Evolutionary conservation across 1,140 invertebrate species (phyloP).

Genomic region (Gonatopus flavifemur): DNA sequence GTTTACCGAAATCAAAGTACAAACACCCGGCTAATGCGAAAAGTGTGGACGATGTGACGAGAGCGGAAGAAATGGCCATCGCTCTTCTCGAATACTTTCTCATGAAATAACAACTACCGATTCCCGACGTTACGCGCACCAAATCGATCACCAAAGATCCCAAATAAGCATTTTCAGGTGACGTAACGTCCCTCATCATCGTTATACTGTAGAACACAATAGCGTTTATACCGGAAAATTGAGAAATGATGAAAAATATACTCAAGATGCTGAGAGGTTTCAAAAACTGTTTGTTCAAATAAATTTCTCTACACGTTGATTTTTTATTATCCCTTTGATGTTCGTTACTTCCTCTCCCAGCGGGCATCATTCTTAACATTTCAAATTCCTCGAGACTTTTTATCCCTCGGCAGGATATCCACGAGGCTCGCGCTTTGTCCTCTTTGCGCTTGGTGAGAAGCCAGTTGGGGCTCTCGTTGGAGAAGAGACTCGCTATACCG

Average conservation of each 20-base stretch:
- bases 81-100: slow-evolving; percentile 63
- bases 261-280: slow-evolving; percentile 66
- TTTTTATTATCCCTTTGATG: no score
- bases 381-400: slow-evolving; percentile 26
- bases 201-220: slow-evolving; percentile 74
- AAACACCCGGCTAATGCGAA: slow-evolving; percentile 51
- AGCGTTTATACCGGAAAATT: slow-evolving; percentile 69
- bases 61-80: slow-evolving; percentile 61
- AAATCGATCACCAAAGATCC: slow-evolving; percentile 69
- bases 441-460: slow-evolving; percentile 60
- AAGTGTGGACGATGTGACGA: slow-evolving; percentile 60
- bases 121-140: slow-evolving; percentile 66
- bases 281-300: slow-evolving; percentile 52
- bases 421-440: slow-evolving; percentile 57
- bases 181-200: slow-evolving; percentile 62
- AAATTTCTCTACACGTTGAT: no score
- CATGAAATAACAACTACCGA: slow-evolving; percentile 62
- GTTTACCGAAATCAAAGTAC: slow-evolving; percentile 39
- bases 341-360: slow-evolving; percentile 33
- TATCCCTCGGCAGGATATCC: slow-evolving; percentile 30
- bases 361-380: slow-evolving; percentile 3
- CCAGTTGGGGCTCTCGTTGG: slow-evolving; percentile 76
- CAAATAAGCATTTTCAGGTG: slow-evolving; percentile 60
- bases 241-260: slow-evolving; percentile 63
- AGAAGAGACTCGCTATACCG: slow-evolving; percentile 54